Evolutionary conservation across 2,797 vertebrate genomes (phyloP).

Genomic region (Lagorchestes hirsutus): DNA sequence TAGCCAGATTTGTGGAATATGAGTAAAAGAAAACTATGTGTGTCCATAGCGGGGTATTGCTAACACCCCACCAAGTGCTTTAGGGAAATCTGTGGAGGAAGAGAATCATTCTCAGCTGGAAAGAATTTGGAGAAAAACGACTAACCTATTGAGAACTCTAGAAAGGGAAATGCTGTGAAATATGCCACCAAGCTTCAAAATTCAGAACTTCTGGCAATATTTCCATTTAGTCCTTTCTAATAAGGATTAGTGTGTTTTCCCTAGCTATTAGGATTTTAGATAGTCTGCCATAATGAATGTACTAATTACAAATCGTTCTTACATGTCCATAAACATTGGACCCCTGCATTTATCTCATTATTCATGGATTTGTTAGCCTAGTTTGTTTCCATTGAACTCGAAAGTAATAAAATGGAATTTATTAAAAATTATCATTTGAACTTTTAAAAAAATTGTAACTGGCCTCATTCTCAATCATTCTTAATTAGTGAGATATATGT

Average conservation of each 20-base stretch:
- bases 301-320: not conserved
- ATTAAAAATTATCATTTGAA: not conserved
- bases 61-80: not conserved
- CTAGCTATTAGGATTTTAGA: not conserved
- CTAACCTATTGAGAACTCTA: no score
- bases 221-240: not conserved
- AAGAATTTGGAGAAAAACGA: not conserved
- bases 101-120: not conserved
- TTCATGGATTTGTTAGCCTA: not conserved
- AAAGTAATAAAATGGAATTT: not conserved
- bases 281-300: not conserved
- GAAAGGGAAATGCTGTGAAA: not conserved
- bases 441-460: not conserved
- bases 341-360: not conserved
- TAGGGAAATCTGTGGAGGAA: not conserved
- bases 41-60: not conserved
- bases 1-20: not conserved
- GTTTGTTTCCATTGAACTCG: not conserved
- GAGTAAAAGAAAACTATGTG: not conserved
- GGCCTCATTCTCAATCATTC: not conserved
- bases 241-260: not conserved
- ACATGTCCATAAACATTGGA: not conserved
- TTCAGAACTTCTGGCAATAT: not conserved
- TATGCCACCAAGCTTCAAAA: not conserved
- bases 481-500: not conserved